Evolutionary conservation across 2,113 vertebrate species (phyloP), one percentile per base, ranked within the genome.

Genomic region (Collichthys lucidus): DNA sequence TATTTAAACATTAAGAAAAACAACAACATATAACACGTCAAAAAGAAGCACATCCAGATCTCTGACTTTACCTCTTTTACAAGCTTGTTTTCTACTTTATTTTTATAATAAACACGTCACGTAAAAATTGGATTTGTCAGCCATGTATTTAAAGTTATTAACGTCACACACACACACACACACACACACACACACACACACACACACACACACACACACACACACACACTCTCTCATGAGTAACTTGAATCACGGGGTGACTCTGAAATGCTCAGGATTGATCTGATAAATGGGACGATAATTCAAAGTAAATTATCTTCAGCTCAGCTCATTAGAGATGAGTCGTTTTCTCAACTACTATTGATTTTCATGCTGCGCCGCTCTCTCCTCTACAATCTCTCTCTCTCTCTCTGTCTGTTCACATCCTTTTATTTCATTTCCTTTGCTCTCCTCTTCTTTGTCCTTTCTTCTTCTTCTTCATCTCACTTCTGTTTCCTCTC

Each of bases 261-360:
- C 55, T 64, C 71, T 80, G 50, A 84, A 67, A 76, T 57, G 89
- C 67, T 86, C 65, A 59, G 56, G 84, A 82, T 84, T 90, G 85
- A 89, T 89, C 63, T 91, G 86, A 92, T 92, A 78, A 78, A 92
- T 77, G 83, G 81, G 77, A 89, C 71, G 77, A 89, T 91, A 79
- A 92, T 91, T 92, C 77, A 85, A 85, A 91, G 74, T 88, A 86
- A 87, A 90, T 93, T 80, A 87, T 84, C 83, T 86, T 85, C 62
- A 24, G 86, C 78, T 77, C 71, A 59, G 76, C 89, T 93, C 91
- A 92, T 92, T 90, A 92, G 88, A 87, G 83, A 93, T 61, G 91
- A 92, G 84, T 90, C 86, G 69, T 62, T 84, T 88, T 92, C 86
- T 92, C 80, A 93, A 90, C 85, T 90, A 55, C 44, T 94, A 95